Conservation (phyloP, 2,888 invertebrate species). For the Tromatobia lineatoria region DNA sequence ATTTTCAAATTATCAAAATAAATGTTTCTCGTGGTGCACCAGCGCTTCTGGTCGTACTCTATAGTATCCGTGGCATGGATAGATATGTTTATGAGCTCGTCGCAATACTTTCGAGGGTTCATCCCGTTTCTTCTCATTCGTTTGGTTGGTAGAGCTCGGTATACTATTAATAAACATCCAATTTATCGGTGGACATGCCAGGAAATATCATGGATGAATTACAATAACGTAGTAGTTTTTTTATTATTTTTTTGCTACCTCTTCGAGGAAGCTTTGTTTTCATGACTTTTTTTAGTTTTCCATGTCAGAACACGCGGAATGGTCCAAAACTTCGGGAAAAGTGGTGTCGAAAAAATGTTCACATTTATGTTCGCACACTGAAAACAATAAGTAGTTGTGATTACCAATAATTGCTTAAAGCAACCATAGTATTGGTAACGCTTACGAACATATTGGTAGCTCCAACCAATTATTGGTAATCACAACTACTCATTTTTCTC, state of each 20-base stretch:
- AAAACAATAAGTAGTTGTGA: too few relatives aligned
- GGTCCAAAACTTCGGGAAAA: background rate
- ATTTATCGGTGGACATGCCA: background rate
- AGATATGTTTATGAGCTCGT: background rate
- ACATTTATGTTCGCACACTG: too few relatives aligned
- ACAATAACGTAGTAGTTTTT: background rate
- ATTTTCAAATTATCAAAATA: conserved; percentile 84
- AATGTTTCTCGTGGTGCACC: conserved; percentile 73
- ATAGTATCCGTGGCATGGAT: background rate
- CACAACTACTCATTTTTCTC: too few relatives aligned
- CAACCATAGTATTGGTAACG: too few relatives aligned
- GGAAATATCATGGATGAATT: background rate
- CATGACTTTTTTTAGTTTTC: too few relatives aligned
- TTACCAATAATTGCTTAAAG: too few relatives aligned
- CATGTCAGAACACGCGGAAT: too few relatives aligned
- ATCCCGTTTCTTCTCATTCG: conserved; percentile 7
- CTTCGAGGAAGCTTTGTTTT: background rate
- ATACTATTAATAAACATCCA: background rate
- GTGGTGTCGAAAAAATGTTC: too few relatives aligned
- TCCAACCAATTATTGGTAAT: too few relatives aligned
- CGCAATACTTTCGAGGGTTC: conserved; percentile 12
- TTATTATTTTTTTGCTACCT: background rate
- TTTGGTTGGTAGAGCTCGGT: background rate
- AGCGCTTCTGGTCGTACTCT: background rate
- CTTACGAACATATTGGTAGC: too few relatives aligned